phyloP scores from a whole-genome alignment of 1,140 invertebrate genomes.

The Nautilus pompilius region DNA sequence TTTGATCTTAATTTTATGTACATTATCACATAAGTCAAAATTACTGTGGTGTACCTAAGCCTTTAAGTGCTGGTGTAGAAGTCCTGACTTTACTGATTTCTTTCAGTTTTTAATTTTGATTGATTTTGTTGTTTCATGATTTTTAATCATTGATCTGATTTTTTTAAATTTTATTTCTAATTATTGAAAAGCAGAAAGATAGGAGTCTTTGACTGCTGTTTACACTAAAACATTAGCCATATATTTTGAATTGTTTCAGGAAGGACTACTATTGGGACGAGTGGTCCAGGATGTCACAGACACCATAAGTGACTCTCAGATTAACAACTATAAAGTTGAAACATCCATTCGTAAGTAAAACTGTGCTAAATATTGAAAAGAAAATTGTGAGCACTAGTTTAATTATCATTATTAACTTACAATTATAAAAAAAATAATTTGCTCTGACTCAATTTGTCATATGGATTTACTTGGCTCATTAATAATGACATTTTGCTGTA shows the following conservation, averaged over 20 bases:
- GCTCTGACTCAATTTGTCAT: background rate
- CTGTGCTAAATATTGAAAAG: background rate
- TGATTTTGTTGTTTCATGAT: too few species aligned
- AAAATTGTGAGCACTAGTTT: background rate
- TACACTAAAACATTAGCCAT: too few species aligned
- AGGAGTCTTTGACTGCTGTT: too few species aligned
- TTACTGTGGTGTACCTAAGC: too few species aligned
- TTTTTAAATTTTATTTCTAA: too few species aligned
- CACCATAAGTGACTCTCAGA: constrained; percentile 36
- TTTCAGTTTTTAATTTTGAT: too few species aligned
- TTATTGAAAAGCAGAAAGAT: too few species aligned
- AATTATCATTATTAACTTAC: background rate
- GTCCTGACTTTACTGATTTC: too few species aligned
- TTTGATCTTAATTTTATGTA: too few species aligned
- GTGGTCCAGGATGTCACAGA: constrained; percentile 25
- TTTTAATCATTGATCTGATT: too few species aligned
- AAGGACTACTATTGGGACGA: constrained; percentile 29
- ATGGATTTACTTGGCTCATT: background rate
- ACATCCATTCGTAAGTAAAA: constrained; percentile 25
- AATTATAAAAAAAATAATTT: background rate
- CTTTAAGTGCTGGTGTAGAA: too few species aligned
- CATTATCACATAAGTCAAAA: too few species aligned
- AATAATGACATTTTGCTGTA: background rate
- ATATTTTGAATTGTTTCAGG: constrained; percentile 21
- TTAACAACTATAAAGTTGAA: constrained; percentile 28